Percentiles rank a stretch among this genome's conserved stretches.
Evolutionary conservation across 2,888 invertebrate genomes (phyloP).

Genomic region (Clistopyga incitator): DNA sequence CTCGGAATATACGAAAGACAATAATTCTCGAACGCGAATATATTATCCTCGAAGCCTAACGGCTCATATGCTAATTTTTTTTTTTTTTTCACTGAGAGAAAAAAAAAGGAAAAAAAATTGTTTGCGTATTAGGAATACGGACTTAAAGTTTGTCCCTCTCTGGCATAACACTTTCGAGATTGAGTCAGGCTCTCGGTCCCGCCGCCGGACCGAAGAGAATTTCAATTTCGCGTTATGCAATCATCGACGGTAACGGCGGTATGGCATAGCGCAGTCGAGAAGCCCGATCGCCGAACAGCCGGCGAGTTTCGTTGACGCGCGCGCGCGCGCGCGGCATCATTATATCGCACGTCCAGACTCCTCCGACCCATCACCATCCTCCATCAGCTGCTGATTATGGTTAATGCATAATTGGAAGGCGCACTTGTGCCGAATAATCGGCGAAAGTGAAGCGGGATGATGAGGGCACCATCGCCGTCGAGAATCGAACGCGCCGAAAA

Average conservation of each 20-base stretch:
- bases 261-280: conserved; percentile 16
- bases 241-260: conserved; percentile 48
- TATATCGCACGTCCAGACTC: conserved; percentile 40
- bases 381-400: conserved; percentile 34
- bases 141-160: conserved; percentile 24
- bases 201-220: conserved; percentile 61
- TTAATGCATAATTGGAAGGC: conserved; percentile 60
- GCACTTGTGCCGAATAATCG: conserved; percentile 55
- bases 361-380: conserved; percentile 17
- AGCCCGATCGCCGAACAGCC: conserved; percentile 37
- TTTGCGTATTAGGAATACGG: conserved; percentile 22
- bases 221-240: conserved; percentile 66
- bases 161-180: conserved; percentile 67
- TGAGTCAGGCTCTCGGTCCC: conserved; percentile 62
- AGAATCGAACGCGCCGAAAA: conserved; percentile 23
- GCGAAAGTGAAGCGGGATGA: conserved; percentile 58
- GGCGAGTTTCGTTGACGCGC: conserved; percentile 46
- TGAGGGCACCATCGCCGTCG: conserved; percentile 18
- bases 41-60: conserved; percentile 7
- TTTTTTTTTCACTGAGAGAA: conserved; percentile 1
- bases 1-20: neutral
- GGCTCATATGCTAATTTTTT: conserved; percentile 15
- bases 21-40: conserved; percentile 2
- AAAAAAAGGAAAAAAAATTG: conserved; percentile 9
- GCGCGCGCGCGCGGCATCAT: conserved; percentile 34